Conservation (phyloP, 2,797 vertebrate genomes). For the Clangula hyemalis region DNA sequence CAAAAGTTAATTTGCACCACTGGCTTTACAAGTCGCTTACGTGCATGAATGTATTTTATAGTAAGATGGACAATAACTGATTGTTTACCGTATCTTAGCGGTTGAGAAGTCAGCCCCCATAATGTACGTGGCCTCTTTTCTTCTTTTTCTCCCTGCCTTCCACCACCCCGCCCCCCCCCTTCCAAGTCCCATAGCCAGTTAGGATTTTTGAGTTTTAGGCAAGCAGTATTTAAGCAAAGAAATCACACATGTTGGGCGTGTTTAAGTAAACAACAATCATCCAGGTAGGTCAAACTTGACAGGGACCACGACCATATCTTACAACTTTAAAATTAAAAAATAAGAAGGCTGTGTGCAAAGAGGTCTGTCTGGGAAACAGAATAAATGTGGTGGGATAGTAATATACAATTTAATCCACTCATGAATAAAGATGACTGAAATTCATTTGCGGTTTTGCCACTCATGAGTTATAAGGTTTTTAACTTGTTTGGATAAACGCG, state of each 20-base stretch:
- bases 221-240: conserved; percentile 41
- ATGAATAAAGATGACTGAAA: conserved; percentile 80
- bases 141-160: not conserved
- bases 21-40: not conserved
- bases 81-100: not conserved
- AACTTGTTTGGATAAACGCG: conserved; percentile 75
- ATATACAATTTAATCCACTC: conserved; percentile 73
- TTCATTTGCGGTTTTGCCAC: conserved; percentile 75
- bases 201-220: not conserved
- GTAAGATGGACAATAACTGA: not conserved
- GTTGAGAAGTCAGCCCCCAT: not conserved
- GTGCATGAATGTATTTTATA: not conserved
- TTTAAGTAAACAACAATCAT: conserved; percentile 48
- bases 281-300: conserved; percentile 62
- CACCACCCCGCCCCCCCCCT: no score
- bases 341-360: conserved; percentile 54
- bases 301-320: conserved; percentile 41
- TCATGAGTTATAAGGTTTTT: conserved; percentile 75
- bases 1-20: not conserved
- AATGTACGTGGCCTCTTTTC: not conserved
- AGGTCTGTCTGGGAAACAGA: conserved; percentile 62
- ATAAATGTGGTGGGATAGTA: conserved; percentile 70
- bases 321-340: conserved; percentile 72
- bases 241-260: conserved; percentile 1
- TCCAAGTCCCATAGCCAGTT: not conserved